Base-by-base conservation (phyloP, 2,797 vertebrate genomes). In the Phrynocephalus forsythii region DNA sequence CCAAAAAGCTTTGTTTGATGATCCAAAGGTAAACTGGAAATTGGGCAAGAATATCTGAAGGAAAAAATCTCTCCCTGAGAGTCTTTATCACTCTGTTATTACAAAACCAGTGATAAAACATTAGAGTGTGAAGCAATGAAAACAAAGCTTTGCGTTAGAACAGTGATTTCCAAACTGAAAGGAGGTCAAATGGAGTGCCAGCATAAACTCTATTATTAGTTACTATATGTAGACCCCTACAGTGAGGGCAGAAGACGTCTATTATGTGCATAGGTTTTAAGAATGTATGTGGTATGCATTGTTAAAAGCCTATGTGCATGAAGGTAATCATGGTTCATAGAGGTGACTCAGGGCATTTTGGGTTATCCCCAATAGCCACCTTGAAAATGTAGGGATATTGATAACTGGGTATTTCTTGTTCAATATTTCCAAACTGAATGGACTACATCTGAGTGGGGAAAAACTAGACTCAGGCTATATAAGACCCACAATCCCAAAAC, bases 11-110 rank as follows among this genome's bases (percentile, higher is more conserved):
- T 48, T 38, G 10, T 48, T 81, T n/a, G 69, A 82, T 75, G n/a
- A 87, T 44, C n/a, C 69, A 18, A 85, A 89, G 71, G 44, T 89
- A 63, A 44, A 63, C 56, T 84, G 90, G 90, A 84, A 82, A 63
- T 66, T 11, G 56, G 91, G 9, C 66, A 67, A 89, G 88, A 56
- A 72, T 3, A 1, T 15, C 18, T 16, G 4, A 67, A 88, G 82
- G 6, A 0, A 0, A 85, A 87, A 92, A 66, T 0, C 63, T 93
- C 75, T n/a, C 8, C 15, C 22, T 63, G 50, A 3, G 10, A 52
- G 30, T 87, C 89, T 90, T 18, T 69, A 28, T 88, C 5, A 87
- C 18, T 85, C 89, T 63, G 1, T 76, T 80, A 86, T 50, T 87
- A 5, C 1, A 88, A 87, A 69, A 71, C 0, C 73, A n/a, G 88